A percentile compares a stretch with the other conserved stretches of the same genome.
phyloP scores from a whole-genome alignment of 2,113 vertebrate species.

The Pluvialis apricaria region DNA sequence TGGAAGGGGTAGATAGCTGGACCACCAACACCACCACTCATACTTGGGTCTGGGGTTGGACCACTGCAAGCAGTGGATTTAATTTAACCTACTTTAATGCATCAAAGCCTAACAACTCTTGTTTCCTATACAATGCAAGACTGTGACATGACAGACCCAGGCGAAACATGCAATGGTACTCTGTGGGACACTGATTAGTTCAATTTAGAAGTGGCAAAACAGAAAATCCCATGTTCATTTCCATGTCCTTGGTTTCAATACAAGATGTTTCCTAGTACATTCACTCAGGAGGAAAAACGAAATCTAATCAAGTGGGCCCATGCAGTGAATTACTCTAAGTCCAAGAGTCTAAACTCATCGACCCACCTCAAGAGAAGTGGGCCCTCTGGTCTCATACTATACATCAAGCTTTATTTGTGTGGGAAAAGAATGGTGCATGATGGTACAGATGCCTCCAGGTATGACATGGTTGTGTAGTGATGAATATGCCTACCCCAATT shows the following conservation, averaged over 20 bases:
- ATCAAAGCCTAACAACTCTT: neutral
- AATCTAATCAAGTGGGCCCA: neutral
- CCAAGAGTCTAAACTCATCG: neutral
- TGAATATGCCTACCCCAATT: neutral
- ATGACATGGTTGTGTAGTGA: neutral
- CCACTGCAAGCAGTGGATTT: neutral
- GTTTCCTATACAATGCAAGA: neutral
- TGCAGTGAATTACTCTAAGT: neutral
- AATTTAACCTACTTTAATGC: neutral
- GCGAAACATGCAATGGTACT: neutral
- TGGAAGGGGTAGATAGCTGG: neutral
- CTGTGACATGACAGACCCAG: neutral
- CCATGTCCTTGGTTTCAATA: neutral
- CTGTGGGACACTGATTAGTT: neutral
- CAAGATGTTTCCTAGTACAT: neutral
- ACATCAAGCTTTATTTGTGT: neutral
- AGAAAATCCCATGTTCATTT: neutral
- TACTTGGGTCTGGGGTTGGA: neutral
- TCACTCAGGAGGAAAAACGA: neutral
- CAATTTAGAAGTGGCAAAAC: neutral
- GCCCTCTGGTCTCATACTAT: neutral
- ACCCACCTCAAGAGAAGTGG: neutral
- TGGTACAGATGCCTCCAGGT: rapidly evolving
- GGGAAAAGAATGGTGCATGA: neutral
- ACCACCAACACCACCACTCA: neutral